These are phyloP conservation scores for Axea sp. DNA, from an alignment of 2,888 invertebrate genomes.

Conservation along the genomic window DNA sequence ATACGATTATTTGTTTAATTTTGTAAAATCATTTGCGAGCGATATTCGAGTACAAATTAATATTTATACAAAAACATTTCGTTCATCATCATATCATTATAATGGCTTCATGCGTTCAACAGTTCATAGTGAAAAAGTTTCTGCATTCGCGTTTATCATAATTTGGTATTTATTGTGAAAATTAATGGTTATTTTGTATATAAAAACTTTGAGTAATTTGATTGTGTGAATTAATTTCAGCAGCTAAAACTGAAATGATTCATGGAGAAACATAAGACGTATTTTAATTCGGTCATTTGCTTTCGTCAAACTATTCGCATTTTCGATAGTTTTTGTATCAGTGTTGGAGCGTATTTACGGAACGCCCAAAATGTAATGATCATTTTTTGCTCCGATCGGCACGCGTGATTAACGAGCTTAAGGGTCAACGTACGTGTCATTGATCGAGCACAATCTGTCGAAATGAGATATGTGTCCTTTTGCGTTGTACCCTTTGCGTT, in stretches of 20 bases:
- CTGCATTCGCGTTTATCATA: no score
- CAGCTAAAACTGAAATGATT: slow-evolving; percentile 10
- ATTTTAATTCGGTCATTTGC: slow-evolving; percentile 32
- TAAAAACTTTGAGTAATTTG: slow-evolving; percentile 6
- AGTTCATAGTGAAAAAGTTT: no score
- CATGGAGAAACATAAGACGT: neutral
- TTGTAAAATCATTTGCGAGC: no score
- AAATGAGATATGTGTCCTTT: slow-evolving; percentile 57
- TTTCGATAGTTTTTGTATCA: slow-evolving; percentile 22
- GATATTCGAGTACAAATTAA: no score
- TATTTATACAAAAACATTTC: no score
- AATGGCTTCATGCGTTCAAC: no score
- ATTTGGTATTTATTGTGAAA: neutral
- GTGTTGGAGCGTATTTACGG: slow-evolving; percentile 30
- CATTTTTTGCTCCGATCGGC: slow-evolving; percentile 47
- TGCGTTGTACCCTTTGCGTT: slow-evolving; percentile 28
- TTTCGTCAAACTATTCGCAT: slow-evolving; percentile 24
- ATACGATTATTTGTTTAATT: no score
- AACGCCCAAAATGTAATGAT: slow-evolving; percentile 44
- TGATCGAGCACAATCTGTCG: slow-evolving; percentile 60
- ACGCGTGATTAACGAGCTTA: slow-evolving; percentile 55
- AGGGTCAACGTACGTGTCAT: slow-evolving; percentile 59
- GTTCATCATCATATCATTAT: no score
- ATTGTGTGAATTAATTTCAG: slow-evolving; percentile 27
- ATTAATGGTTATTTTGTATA: neutral